Conservation (phyloP, 1,140 invertebrate species). For the Oryctes rhinoceros region DNA sequence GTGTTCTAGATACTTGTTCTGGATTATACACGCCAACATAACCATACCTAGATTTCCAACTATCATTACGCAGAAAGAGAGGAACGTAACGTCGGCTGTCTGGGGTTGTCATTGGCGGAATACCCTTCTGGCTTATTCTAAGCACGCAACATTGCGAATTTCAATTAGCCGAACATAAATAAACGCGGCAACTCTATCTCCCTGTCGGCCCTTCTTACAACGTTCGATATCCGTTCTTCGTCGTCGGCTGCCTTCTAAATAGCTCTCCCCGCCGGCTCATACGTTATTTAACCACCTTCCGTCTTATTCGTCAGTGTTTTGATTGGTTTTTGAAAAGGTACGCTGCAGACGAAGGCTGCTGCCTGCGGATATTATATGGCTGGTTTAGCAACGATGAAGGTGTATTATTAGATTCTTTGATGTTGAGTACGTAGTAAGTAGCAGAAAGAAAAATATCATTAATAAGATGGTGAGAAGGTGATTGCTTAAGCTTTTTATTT, state of each 20-base stretch:
- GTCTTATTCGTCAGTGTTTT: not conserved
- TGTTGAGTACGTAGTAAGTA: not conserved
- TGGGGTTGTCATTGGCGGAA: not conserved
- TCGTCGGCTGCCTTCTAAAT: not conserved
- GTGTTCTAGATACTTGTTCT: too few relatives aligned
- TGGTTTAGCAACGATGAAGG: not conserved
- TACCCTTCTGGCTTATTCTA: not conserved
- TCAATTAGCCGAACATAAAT: slow-evolving; percentile 18
- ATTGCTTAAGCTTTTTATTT: not conserved
- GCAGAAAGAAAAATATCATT: not conserved
- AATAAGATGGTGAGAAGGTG: not conserved
- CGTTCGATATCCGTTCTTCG: not conserved
- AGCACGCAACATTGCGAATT: slow-evolving; percentile 30
- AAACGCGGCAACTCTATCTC: not conserved
- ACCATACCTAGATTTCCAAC: too few relatives aligned
- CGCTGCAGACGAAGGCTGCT: not conserved
- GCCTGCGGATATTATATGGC: not conserved
- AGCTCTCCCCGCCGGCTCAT: not conserved
- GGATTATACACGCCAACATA: too few relatives aligned
- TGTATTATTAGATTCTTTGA: not conserved
- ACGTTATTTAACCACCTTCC: not conserved
- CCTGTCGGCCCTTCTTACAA: not conserved
- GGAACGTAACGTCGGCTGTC: not conserved
- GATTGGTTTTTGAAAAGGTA: not conserved
- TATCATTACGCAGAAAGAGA: too few relatives aligned